These are phyloP conservation scores for Nesidiocoris tenuis DNA, from an alignment of 2,888 invertebrate species.

Conservation along the genomic window DNA sequence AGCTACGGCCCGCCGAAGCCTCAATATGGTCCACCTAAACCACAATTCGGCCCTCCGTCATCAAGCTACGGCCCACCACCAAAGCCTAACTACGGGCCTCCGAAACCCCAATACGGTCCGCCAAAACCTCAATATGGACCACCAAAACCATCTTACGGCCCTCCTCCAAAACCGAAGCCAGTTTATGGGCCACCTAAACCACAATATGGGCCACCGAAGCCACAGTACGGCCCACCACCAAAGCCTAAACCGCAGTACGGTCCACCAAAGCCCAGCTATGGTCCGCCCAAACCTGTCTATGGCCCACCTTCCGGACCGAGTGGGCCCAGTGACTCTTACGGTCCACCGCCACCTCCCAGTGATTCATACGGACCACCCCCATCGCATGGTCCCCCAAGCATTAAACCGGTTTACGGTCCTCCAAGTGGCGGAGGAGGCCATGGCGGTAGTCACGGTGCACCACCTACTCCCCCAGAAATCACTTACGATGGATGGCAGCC, in stretches of 20 bases:
- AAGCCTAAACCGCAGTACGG: slow-evolving; percentile 59
- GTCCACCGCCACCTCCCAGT: slow-evolving; percentile 12
- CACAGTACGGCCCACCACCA: slow-evolving; percentile 58
- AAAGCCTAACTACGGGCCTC: slow-evolving; percentile 49
- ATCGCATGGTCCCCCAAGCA: slow-evolving; percentile 54
- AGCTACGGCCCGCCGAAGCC: slow-evolving; percentile 53
- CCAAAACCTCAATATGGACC: slow-evolving; percentile 61
- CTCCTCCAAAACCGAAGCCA: slow-evolving; percentile 57
- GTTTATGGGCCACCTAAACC: slow-evolving; percentile 61
- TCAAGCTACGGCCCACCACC: slow-evolving; percentile 60
- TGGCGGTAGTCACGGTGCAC: slow-evolving; percentile 58
- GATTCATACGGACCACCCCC: slow-evolving; percentile 15
- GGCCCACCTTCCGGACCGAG: slow-evolving; percentile 49
- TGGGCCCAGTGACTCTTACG: slow-evolving; percentile 7
- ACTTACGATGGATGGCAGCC: slow-evolving; percentile 86
- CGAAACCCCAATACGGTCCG: slow-evolving; percentile 56
- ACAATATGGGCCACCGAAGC: slow-evolving; percentile 57
- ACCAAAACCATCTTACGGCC: slow-evolving; percentile 56
- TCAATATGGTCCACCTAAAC: slow-evolving; percentile 52
- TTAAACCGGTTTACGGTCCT: slow-evolving; percentile 51
- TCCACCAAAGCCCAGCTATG: slow-evolving; percentile 55
- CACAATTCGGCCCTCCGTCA: slow-evolving; percentile 56
- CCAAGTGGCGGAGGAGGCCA: slow-evolving; percentile 56
- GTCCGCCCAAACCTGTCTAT: slow-evolving; percentile 51
- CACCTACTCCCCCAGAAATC: slow-evolving; percentile 72